Base-by-base conservation (phyloP, 2,888 invertebrate genomes). In the Laspeyria flexula region DNA sequence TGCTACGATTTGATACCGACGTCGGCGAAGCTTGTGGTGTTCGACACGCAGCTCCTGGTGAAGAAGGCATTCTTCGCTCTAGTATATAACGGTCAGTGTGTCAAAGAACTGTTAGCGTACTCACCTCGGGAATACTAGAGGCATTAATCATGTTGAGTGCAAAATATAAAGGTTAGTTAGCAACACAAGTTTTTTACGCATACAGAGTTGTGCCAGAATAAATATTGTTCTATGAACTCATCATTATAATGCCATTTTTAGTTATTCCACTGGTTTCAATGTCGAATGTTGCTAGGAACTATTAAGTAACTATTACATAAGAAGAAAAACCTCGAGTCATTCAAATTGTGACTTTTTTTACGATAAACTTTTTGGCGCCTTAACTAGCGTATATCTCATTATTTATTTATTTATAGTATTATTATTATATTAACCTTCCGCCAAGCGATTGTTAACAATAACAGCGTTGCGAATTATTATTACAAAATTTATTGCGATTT, bases 1-100 rank as follows among this genome's bases (percentile, higher is more conserved):
- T 99, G 99, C 91, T 99, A 99, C 93, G 99, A 99, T 94, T 95
- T 99, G 90, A 99, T 99, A 85, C 99, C 99, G 57, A 99, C 99
- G 55, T 99, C 99, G 78, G 99, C 99, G 71, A 99, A 99, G 93
- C 94, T 99, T 85, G 99, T 99, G 68, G 99, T 99, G 56, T 99
- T 99, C 90, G 99, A 99, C 93, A 99, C 99, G 37, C 97, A 99
- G 86, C 94, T 99, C 56, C 96, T 98, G 70, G 99, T 99, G 64
- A 98, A 99, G 93, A 99, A 99, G 90, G 99, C 99, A 42, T 99
- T 99, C 93, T 99, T 98, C 92, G 99, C 99, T 31, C 95, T 99
- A 64, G 99, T 99, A 53, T 98, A 99, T 92, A 99, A 99, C 94
- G 99, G 97, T 96, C 78, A 94, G 90, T 85, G 55, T 51, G 43